Evolutionary conservation across 2,113 vertebrate species (phyloP).

Genomic region (Cyprinodon tularosa): DNA sequence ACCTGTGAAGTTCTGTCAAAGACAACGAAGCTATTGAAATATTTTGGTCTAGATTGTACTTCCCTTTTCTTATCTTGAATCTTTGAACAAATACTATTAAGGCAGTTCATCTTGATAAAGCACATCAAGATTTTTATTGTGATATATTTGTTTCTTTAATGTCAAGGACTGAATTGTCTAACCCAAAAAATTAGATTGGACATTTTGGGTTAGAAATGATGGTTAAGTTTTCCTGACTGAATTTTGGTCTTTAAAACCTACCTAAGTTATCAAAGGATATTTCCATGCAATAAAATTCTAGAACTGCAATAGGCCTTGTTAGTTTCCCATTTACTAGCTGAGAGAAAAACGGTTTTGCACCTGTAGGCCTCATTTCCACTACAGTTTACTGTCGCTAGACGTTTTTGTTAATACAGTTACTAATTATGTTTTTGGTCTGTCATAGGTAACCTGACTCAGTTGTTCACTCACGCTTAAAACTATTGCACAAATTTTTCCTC

Average conservation of each 20-base stretch:
- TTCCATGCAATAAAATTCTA: too few species aligned
- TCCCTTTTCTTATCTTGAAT: slow-evolving; percentile 44
- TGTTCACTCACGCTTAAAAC: background rate
- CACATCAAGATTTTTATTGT: slow-evolving; percentile 11
- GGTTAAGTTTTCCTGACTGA: background rate
- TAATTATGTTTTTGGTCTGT: background rate
- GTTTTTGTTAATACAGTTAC: slow-evolving; percentile 1
- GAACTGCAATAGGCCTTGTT: too few species aligned
- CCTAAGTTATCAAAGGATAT: too few species aligned
- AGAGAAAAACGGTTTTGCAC: background rate
- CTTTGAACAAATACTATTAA: slow-evolving; percentile 8
- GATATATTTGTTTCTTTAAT: background rate
- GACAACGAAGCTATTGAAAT: slow-evolving; percentile 5
- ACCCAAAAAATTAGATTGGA: background rate
- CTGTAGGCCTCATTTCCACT: background rate
- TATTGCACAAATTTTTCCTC: background rate
- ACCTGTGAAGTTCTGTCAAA: slow-evolving; percentile 4
- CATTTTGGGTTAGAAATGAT: background rate
- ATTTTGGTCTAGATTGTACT: slow-evolving; percentile 34
- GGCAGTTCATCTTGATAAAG: slow-evolving; percentile 31
- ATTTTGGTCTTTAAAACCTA: background rate
- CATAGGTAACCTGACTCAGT: background rate
- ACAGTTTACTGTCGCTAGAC: background rate
- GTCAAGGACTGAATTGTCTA: background rate
- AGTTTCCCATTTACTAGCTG: background rate